Conservation (phyloP, 2,888 invertebrate species). For the Acleris holmiana region DNA sequence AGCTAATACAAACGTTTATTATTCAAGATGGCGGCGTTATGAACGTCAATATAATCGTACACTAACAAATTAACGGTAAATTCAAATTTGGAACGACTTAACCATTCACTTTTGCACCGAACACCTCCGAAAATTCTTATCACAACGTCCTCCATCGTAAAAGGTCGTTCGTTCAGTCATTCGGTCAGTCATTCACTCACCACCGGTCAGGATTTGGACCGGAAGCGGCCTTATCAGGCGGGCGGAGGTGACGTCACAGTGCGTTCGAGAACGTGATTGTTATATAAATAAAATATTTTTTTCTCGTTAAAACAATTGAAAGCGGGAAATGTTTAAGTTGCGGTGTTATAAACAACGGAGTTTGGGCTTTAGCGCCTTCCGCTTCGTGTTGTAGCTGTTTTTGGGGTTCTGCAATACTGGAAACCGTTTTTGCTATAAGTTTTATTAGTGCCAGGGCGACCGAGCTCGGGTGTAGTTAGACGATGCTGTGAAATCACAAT, state of each 20-base stretch:
- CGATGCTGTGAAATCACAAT: too few relatives aligned
- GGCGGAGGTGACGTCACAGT: constrained; percentile 77
- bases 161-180: constrained; percentile 56
- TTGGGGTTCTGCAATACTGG: constrained; percentile 17
- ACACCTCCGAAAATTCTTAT: constrained; percentile 36
- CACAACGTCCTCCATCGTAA: constrained; percentile 47
- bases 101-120: constrained; percentile 2
- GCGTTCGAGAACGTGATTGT: constrained; percentile 80
- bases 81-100: background rate
- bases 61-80: background rate
- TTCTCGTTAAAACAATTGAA: constrained; percentile 63
- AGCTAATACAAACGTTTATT: background rate
- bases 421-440: background rate
- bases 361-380: constrained; percentile 34
- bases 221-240: constrained; percentile 80
- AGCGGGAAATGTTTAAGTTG: constrained; percentile 66
- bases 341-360: constrained; percentile 46
- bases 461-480: too few relatives aligned
- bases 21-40: too few relatives aligned
- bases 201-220: constrained; percentile 65
- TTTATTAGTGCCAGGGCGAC: too few relatives aligned
- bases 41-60: too few relatives aligned
- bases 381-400: constrained; percentile 27
- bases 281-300: constrained; percentile 69
- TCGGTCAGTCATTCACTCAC: constrained; percentile 50